phyloP scores from a whole-genome alignment of 1,140 invertebrate genomes.

The Neodiprion fabricii region DNA sequence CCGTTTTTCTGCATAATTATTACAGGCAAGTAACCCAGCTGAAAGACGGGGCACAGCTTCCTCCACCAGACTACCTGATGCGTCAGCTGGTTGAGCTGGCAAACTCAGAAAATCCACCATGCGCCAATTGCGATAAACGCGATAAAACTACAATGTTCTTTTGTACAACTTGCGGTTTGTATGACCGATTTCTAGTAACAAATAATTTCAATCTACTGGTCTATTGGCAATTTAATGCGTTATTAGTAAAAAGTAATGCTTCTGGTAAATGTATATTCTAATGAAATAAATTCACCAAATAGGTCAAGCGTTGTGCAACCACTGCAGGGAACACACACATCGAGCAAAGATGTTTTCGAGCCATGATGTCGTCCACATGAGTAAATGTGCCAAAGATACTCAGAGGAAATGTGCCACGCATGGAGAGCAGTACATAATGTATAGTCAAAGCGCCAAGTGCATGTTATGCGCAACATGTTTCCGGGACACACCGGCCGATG shows the following conservation, averaged over 20 bases:
- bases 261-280: background rate
- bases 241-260: background rate
- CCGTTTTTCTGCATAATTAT: constrained; percentile 4
- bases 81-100: constrained; percentile 70
- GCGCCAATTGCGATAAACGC: constrained; percentile 74
- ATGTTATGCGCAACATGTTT: constrained; percentile 78
- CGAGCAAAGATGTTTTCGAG: constrained; percentile 77
- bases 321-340: constrained; percentile 75
- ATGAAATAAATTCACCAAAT: constrained; percentile 30
- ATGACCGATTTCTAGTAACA: background rate
- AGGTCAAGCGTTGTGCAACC: constrained; percentile 75
- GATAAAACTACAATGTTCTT: constrained; percentile 73
- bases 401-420: constrained; percentile 72
- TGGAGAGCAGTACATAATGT: constrained; percentile 77
- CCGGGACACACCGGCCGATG: constrained; percentile 70
- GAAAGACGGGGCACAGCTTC: constrained; percentile 67
- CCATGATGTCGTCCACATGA: constrained; percentile 76
- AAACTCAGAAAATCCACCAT: constrained; percentile 72
- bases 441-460: constrained; percentile 69
- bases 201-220: background rate
- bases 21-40: constrained; percentile 66
- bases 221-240: constrained; percentile 11
- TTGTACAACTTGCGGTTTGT: constrained; percentile 73
- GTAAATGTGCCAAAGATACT: constrained; percentile 71
- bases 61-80: constrained; percentile 69